These are phyloP conservation scores for Candidula unifasciata DNA, from an alignment of 2,888 invertebrate species.

Conservation along the genomic window DNA sequence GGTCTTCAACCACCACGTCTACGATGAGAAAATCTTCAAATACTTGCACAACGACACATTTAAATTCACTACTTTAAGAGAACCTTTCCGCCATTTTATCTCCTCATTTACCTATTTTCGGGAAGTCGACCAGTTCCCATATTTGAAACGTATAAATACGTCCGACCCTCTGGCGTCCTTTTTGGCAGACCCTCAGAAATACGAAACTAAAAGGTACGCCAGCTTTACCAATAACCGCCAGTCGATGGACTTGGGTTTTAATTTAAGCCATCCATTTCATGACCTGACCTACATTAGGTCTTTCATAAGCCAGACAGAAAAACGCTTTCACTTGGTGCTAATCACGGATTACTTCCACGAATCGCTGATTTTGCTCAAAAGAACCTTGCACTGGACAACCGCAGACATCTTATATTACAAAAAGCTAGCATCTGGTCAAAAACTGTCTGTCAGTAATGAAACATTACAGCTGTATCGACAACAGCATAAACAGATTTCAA, in stretches of 20 bases:
- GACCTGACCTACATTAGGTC: constrained; percentile 49
- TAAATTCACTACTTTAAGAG: constrained; percentile 61
- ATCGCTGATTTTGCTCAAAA: constrained; percentile 62
- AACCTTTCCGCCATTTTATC: constrained; percentile 60
- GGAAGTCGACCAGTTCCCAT: constrained; percentile 42
- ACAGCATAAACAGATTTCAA: constrained; percentile 9
- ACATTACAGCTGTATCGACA: not conserved
- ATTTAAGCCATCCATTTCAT: constrained; percentile 28
- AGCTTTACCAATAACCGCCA: constrained; percentile 60
- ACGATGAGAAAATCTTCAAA: constrained; percentile 54
- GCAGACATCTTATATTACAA: constrained; percentile 60
- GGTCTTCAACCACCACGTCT: constrained; percentile 65
- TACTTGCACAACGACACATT: constrained; percentile 59
- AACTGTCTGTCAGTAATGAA: not conserved
- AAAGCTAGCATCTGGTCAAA: not conserved
- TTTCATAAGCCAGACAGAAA: constrained; percentile 60
- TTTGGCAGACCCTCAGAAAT: constrained; percentile 56
- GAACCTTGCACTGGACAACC: constrained; percentile 61
- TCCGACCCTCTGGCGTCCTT: constrained; percentile 55
- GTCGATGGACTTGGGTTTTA: constrained; percentile 56
- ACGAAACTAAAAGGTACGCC: constrained; percentile 54
- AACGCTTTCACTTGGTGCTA: constrained; percentile 62
- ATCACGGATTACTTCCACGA: constrained; percentile 67
- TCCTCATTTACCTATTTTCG: constrained; percentile 59
- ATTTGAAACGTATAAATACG: constrained; percentile 54